Conservation (phyloP, 1,140 invertebrate species). For the Hylyphantes graminicola region DNA sequence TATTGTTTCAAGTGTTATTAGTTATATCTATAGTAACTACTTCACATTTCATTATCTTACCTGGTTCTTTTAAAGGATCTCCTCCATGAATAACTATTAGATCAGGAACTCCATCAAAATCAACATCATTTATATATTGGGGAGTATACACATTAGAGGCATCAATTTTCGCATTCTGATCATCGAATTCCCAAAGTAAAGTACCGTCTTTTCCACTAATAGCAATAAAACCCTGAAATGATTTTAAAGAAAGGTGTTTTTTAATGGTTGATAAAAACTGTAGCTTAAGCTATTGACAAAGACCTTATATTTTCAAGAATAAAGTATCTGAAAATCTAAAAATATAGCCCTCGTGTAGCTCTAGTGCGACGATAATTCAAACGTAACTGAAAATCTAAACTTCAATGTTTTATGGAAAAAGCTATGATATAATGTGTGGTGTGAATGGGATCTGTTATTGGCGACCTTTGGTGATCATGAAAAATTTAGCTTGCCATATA, state of each 20-base stretch:
- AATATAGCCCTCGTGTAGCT: too few species aligned
- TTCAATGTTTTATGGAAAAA: too few species aligned
- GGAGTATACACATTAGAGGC: slow-evolving; percentile 73
- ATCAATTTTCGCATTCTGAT: slow-evolving; percentile 61
- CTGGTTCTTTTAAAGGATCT: slow-evolving; percentile 71
- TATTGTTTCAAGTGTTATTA: too few species aligned
- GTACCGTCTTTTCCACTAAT: slow-evolving; percentile 77
- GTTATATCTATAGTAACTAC: too few species aligned
- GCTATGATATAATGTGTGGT: too few species aligned
- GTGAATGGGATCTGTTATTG: too few species aligned
- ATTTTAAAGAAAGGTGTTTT: slow-evolving; percentile 23
- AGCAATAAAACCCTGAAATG: slow-evolving; percentile 74
- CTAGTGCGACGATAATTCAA: too few species aligned
- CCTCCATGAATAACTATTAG: slow-evolving; percentile 78
- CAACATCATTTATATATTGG: slow-evolving; percentile 78
- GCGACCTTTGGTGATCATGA: too few species aligned
- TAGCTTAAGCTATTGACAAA: not conserved
- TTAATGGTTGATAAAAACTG: not conserved
- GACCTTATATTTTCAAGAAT: too few species aligned
- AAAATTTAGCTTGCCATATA: too few species aligned
- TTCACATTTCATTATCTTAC: slow-evolving; percentile 58
- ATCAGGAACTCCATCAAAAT: slow-evolving; percentile 79
- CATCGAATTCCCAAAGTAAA: slow-evolving; percentile 76
- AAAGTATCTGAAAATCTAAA: too few species aligned
- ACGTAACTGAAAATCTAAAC: too few species aligned